Evolutionary conservation across 2,113 vertebrate genomes (phyloP), one percentile per base, ranked within the genome.

Genomic region (Fulmarus glacialis): DNA sequence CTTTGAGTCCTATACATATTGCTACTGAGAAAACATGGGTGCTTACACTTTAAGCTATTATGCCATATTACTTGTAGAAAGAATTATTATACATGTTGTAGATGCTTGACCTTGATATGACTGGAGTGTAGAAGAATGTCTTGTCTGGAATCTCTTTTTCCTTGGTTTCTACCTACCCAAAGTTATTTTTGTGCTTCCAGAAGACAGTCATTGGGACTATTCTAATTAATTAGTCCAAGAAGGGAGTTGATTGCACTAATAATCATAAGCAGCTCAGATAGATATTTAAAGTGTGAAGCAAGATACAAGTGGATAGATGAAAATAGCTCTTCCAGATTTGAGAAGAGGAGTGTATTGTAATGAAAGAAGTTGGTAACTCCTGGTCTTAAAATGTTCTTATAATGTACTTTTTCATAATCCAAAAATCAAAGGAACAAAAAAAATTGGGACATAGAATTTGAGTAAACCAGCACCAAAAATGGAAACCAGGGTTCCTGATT

Each of bases 141-240:
- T 74, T 70, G 21, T 63, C 55, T 87, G 67, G 8, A 66, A 40
- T 55, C 8, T 78, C 11, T 86, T 86, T 56, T 84, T 12, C 38
- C 43, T 82, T 71, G 8, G 15, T 63, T 95, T 52, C 34, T 85
- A 81, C 6, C 23, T 52, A 52, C 11, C 38, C 64, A 30, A 78
- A 91, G 47, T 30, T 59, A 42, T 21, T 71, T 92, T 93, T 93
- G 20, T 68, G 27, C 34, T 89, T 81, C 68, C 77, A 84, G 72
- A 73, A 84, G n/a, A 84, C 63, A 93, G 52, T 74, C 40, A 82
- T 75, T 53, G 84, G 56, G n/a, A 79, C 12, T 78, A 38, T 47
- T 70, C n/a, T 42, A 87, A 93, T 96, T 84, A 91, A 93, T 97
- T 91, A 89, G 32, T 79, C 32, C 38, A 79, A 79, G 64, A 74